Base-by-base conservation (phyloP, 2,888 invertebrate genomes). In the Drosophila kanekoi region DNA sequence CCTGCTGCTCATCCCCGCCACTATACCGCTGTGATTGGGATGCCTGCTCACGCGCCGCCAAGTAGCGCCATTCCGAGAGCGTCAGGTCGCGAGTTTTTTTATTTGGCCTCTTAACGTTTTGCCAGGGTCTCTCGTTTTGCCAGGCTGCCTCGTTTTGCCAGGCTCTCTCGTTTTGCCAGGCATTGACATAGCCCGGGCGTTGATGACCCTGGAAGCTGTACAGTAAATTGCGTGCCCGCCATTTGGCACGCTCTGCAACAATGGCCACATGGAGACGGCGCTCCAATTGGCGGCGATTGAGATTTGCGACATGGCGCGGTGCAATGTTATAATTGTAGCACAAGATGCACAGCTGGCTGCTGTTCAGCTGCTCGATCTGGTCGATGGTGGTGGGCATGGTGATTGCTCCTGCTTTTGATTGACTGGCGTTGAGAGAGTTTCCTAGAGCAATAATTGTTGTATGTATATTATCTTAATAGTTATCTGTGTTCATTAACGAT, bases 191-290 rank as follows among this genome's bases (percentile, higher is more conserved):
- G 28, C 13, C 8, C 20, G 9, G n/a, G 14, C 4, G 16, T 9
- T 16, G 28, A 32, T 13, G 16, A 2, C 16, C 40, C 5, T 9
- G 2, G 13, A 4, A 13, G 9, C 28, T 28, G 28, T 40, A 32
- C 20, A 49, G 9, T 1, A 35, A 11, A 1, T 72, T 38, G 13
- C 33, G 41, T 2, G 72, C 87, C 0, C 54, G 58, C 14, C 47
- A 4, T 8, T 38, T 56, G 44, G 89, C 83, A 0, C 75, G 56
- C 13, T 83, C 84, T 4, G 32, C 45, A 44, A 83, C 58, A 1
- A 83, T 64, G 4, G 77, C 89, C 35, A 87, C 56, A 8, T 75
- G 78, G 14, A 83, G 40, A 8, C 57, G 48, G 0, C 69, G 64
- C 44, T 84, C 87, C 43, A 77, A 14, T 1, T 61, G 33, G 0